Evolutionary conservation across 2,888 invertebrate species (phyloP).

Genomic region (Gari tellinella): DNA sequence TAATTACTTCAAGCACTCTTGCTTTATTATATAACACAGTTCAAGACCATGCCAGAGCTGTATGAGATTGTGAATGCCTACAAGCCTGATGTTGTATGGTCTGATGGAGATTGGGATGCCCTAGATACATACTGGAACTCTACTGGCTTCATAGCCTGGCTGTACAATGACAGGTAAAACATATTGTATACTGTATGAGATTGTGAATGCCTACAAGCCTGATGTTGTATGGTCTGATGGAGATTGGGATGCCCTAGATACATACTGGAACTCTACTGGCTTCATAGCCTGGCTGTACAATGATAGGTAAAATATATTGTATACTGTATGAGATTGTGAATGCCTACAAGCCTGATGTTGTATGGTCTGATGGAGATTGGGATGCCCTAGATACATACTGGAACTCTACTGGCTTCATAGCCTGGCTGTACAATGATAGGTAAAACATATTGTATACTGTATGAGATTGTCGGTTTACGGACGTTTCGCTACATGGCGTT

Average conservation of each 20-base stretch:
- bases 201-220: conserved; percentile 82
- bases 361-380: conserved; percentile 89
- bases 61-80: conserved; percentile 87
- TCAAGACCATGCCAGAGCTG: conserved; percentile 87
- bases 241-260: conserved; percentile 92
- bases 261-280: conserved; percentile 84
- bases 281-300: conserved; percentile 85
- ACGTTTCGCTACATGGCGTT: too few relatives aligned
- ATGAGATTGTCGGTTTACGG: too few relatives aligned
- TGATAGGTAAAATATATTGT: conserved; percentile 81
- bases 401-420: conserved; percentile 84
- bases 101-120: conserved; percentile 93
- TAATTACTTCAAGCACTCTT: too few relatives aligned
- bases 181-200: conserved; percentile 90
- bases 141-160: conserved; percentile 84
- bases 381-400: conserved; percentile 87
- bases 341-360: conserved; percentile 81
- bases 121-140: conserved; percentile 84
- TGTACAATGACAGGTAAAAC: conserved; percentile 84
- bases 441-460: conserved; percentile 86
- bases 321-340: conserved; percentile 88
- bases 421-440: conserved; percentile 85
- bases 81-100: conserved; percentile 83
- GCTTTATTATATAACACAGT: conserved; percentile 43
- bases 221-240: conserved; percentile 84